Base-by-base conservation (phyloP, 2,797 vertebrate species). In the Anableps anableps region DNA sequence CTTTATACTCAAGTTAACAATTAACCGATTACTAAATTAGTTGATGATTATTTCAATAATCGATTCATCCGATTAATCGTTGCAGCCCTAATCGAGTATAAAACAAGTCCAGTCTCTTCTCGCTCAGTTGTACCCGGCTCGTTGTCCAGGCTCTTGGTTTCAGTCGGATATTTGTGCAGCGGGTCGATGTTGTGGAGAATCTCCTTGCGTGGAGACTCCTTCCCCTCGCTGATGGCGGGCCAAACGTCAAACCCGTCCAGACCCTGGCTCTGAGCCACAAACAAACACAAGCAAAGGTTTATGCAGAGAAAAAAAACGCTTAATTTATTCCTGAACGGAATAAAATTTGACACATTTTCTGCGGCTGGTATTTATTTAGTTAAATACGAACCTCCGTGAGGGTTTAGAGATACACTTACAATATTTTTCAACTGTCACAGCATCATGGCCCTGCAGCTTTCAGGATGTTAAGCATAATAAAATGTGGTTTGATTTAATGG, bases 151-250 rank as follows among this genome's bases (percentile, higher is more conserved):
- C 1, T 70, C 5, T 0, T 13, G 31, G 19, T 70, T 1, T 83
- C 82, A 26, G 6, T 26, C 0, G 71, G 23, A 6, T 85, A n/a
- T 72, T 66, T 91, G 94, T 99, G 97, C 64, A 99, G 95, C 0
- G 98, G 98, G 91, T 99, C 97, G 0, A 99, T 99, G 92, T 99
- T 99, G 92, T 99, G 98, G 16, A 99, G 94, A 89, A 99, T 98
- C 96, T 99, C 98, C 0, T 90, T 95, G 19, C 98, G 96, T 0
- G 97, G 97, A 0, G 97, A 99, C 68, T 96, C 96, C 85, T 89
- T 96, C 75, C 96, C 97, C 77, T 99, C 97, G 0, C 97, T 99
- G 94, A 99, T 97, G 70, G 97, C 90, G 0, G 96, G 90, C 98
- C 98, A 99, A 34, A 98, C 95, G 0, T 99, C 94, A 5, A 97